Evolutionary conservation across 2,888 invertebrate genomes (phyloP).

Genomic region (Drosophila subsilvestris): DNA sequence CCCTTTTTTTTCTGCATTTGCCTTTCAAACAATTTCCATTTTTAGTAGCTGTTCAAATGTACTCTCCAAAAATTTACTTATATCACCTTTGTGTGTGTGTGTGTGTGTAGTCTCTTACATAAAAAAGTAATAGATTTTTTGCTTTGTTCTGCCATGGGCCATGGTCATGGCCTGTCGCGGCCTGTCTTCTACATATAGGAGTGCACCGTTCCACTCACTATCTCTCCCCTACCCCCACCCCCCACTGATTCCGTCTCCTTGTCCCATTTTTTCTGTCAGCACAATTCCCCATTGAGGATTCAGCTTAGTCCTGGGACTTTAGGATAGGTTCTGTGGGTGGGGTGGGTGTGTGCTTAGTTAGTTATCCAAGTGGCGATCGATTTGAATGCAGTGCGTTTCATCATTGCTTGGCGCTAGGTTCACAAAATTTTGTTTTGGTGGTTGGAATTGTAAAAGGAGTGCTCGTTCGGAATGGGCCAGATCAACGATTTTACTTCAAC

Average conservation of each 20-base stretch:
- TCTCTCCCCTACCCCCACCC: background rate
- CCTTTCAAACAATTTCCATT: constrained; percentile 47
- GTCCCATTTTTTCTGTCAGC: background rate
- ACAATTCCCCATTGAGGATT: constrained; percentile 6
- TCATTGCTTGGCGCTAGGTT: constrained; percentile 52
- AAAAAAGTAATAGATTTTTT: constrained; percentile 38
- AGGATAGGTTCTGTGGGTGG: constrained; percentile 44
- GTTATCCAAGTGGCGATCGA: constrained; percentile 68
- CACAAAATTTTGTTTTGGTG: constrained; percentile 66
- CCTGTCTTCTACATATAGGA: constrained; percentile 23
- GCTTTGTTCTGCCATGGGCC: constrained; percentile 12
- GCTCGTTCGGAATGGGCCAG: constrained; percentile 83
- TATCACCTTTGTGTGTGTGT: constrained; percentile 33
- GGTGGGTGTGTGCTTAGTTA: constrained; percentile 47
- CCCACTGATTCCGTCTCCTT: background rate
- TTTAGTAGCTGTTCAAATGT: constrained; percentile 30
- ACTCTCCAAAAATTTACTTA: constrained; percentile 35
- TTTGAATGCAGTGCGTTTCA: constrained; percentile 76
- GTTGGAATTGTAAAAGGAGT: constrained; percentile 83
- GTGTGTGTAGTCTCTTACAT: constrained; percentile 47
- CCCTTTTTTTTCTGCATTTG: constrained; percentile 5
- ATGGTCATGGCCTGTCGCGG: constrained; percentile 21
- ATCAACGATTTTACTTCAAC: constrained; percentile 59
- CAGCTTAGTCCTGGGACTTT: constrained; percentile 26
- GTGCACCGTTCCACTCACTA: constrained; percentile 16